Conservation (phyloP, 2,113 vertebrate species). For the Oreochromis aureus region DNA sequence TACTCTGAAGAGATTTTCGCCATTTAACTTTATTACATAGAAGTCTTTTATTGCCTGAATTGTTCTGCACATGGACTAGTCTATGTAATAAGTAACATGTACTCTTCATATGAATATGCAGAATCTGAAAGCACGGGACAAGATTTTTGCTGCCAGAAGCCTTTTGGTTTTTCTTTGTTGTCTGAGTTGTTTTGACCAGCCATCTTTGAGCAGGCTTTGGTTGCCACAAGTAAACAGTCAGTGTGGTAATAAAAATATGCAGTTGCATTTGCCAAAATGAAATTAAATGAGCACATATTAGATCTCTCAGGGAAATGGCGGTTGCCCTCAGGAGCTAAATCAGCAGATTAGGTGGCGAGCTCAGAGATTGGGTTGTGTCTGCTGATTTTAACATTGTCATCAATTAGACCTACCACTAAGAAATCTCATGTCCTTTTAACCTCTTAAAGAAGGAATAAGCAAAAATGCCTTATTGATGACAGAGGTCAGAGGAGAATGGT, state of each 20-base stretch:
- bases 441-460: background rate
- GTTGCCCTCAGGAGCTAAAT: background rate
- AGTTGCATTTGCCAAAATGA: background rate
- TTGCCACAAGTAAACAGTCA: background rate
- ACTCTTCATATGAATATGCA: background rate
- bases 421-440: background rate
- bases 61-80: background rate
- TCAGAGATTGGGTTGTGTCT: background rate
- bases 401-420: background rate
- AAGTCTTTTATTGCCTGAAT: background rate
- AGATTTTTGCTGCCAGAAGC: background rate
- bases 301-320: background rate
- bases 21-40: background rate
- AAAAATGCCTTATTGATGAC: background rate
- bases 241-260: background rate
- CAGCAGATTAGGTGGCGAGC: background rate
- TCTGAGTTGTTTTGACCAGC: background rate
- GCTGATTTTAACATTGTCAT: background rate
- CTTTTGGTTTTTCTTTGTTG: background rate
- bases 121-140: background rate
- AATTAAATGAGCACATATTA: background rate
- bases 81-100: background rate
- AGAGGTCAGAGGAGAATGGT: background rate
- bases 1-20: background rate
- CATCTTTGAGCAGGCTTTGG: background rate